Percentiles rank a stretch among this genome's conserved stretches.
phyloP scores from a whole-genome alignment of 2,797 vertebrate genomes.

The Galaxias olidus region DNA sequence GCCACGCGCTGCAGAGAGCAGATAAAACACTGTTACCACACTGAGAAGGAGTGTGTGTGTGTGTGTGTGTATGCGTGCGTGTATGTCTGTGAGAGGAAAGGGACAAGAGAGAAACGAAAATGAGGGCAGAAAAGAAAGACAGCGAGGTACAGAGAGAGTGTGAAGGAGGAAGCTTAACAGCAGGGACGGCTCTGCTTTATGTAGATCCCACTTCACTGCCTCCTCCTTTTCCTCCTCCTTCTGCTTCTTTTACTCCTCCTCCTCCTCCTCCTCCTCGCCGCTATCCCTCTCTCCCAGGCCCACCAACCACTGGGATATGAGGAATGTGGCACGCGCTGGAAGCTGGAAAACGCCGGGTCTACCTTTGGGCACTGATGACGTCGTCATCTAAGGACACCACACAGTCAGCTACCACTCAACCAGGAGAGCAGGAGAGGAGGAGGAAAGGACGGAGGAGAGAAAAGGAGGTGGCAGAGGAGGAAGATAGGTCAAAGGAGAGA shows the following conservation, averaged over 20 bases:
- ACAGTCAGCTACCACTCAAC: slow-evolving; percentile 2
- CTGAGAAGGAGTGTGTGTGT: slow-evolving; percentile 6
- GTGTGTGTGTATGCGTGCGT: not conserved
- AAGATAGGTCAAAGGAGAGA: not conserved
- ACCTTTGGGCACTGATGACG: slow-evolving; percentile 49
- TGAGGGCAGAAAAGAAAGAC: not conserved
- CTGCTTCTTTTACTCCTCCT: not conserved
- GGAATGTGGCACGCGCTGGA: slow-evolving; percentile 33
- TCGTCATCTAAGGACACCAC: slow-evolving; percentile 39
- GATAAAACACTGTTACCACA: slow-evolving; percentile 71
- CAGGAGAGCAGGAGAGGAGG: slow-evolving; percentile 7
- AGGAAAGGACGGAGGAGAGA: not conserved
- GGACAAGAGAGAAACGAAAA: not conserved
- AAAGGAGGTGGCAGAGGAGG: slow-evolving; percentile 8
- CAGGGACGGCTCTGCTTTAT: not conserved
- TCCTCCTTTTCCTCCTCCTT: not conserved
- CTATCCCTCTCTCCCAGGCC: not conserved
- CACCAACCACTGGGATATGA: slow-evolving; percentile 30
- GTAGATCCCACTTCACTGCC: slow-evolving; percentile 13
- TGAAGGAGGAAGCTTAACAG: not conserved
- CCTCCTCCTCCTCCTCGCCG: no score
- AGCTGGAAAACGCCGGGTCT: slow-evolving; percentile 34
- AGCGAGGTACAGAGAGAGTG: not conserved
- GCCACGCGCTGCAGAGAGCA: slow-evolving; percentile 92
- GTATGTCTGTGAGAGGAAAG: not conserved